Conservation (phyloP, 2,797 vertebrate genomes). For the Prunella strophiata region DNA sequence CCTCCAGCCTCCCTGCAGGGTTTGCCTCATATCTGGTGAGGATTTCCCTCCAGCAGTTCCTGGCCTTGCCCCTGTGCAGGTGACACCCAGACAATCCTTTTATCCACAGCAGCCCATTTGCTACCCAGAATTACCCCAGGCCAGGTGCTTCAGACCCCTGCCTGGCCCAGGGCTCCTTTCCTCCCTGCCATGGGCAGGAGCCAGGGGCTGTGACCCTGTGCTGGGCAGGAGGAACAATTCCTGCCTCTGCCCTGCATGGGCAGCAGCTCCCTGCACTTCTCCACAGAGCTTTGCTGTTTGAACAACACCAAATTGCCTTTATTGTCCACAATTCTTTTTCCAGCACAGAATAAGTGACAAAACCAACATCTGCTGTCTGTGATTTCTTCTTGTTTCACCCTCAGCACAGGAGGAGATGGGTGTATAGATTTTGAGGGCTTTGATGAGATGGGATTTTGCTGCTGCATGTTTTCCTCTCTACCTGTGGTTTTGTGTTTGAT, state of each 20-base stretch:
- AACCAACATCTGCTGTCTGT: neutral
- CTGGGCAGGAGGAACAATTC: neutral
- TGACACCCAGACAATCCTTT: neutral
- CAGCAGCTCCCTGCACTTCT: neutral
- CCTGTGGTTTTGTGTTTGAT: neutral
- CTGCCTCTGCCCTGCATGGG: neutral
- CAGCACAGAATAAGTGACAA: neutral
- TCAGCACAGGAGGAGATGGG: neutral
- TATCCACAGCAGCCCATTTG: neutral
- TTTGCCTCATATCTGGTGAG: neutral
- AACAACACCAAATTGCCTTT: neutral
- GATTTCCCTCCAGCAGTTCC: neutral
- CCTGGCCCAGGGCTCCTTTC: neutral
- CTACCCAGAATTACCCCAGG: neutral
- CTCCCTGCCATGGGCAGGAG: neutral
- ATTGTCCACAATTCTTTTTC: neutral
- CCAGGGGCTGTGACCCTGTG: neutral
- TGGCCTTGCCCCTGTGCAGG: neutral
- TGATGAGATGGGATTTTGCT: neutral
- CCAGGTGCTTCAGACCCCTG: neutral
- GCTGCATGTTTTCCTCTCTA: neutral
- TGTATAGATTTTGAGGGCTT: neutral
- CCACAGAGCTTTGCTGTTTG: neutral
- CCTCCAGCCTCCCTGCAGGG: neutral
- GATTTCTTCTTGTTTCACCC: neutral